phyloP scores from a whole-genome alignment of 2,797 vertebrate species.

The Oryzias sinensis region DNA sequence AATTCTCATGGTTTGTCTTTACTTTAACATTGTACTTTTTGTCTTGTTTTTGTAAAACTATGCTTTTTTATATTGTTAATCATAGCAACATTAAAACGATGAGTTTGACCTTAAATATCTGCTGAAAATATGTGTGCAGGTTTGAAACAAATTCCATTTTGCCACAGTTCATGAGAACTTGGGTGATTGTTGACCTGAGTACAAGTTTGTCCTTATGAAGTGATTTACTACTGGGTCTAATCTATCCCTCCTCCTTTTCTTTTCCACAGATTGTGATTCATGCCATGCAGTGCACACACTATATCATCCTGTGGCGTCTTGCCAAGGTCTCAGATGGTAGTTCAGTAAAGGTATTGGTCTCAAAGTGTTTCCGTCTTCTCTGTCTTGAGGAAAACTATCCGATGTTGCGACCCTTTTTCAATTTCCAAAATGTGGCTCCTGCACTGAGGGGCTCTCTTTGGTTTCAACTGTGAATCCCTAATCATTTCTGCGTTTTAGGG shows the following conservation, averaged over 20 bases:
- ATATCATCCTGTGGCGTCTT: slow-evolving; percentile 96
- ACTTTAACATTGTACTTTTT: too few relatives aligned
- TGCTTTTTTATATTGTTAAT: too few relatives aligned
- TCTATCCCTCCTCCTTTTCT: slow-evolving; percentile 11
- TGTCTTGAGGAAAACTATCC: too few relatives aligned
- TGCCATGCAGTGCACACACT: slow-evolving; percentile 97
- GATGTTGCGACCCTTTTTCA: too few relatives aligned
- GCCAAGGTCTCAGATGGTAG: slow-evolving; percentile 92
- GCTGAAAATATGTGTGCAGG: too few relatives aligned
- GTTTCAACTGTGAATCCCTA: not conserved
- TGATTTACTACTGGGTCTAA: not conserved
- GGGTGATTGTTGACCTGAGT: not conserved
- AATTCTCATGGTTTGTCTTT: too few relatives aligned
- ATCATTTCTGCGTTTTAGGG: slow-evolving; percentile 69
- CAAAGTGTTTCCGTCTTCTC: not conserved
- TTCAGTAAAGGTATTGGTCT: slow-evolving; percentile 84
- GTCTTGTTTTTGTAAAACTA: too few relatives aligned
- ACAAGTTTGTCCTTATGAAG: not conserved
- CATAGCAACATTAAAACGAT: too few relatives aligned
- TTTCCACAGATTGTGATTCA: slow-evolving; percentile 91
- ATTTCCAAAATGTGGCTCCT: too few relatives aligned
- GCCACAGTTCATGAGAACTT: not conserved
- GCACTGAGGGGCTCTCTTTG: too few relatives aligned
- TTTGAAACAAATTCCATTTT: too few relatives aligned
- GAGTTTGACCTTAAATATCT: too few relatives aligned